phyloP scores from a whole-genome alignment of 1,140 invertebrate genomes.

The Calosoma granatense region DNA sequence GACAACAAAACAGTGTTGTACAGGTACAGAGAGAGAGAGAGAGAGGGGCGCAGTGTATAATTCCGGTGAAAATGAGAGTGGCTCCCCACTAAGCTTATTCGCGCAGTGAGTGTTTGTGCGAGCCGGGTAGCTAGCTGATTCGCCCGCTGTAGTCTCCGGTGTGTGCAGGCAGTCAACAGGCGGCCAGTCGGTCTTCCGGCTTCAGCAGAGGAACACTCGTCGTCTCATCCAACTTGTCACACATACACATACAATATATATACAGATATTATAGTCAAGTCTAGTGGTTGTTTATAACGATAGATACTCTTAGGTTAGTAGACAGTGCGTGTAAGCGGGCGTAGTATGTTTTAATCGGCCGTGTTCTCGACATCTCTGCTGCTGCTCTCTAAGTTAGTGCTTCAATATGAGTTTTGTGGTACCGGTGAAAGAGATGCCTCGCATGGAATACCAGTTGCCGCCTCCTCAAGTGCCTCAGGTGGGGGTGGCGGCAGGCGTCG shows the following conservation, averaged over 20 bases:
- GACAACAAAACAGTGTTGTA: no score
- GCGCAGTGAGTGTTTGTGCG: not conserved
- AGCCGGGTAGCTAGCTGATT: not conserved
- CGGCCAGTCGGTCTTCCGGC: not conserved
- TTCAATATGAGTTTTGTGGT: constrained; percentile 34
- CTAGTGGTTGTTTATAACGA: no score
- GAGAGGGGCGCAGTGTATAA: no score
- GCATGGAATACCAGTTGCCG: constrained; percentile 42
- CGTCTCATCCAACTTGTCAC: no score
- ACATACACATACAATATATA: no score
- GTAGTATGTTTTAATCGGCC: no score
- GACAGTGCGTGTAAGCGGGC: no score
- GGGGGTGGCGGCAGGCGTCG: constrained; percentile 66
- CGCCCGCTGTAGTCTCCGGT: not conserved
- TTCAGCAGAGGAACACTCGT: not conserved
- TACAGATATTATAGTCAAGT: no score
- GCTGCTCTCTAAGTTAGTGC: no score
- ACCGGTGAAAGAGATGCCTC: constrained; percentile 27
- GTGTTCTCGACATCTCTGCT: no score
- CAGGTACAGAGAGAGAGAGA: no score
- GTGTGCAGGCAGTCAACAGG: not conserved
- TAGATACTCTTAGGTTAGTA: no score
- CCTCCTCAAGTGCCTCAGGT: constrained; percentile 16
- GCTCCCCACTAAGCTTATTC: not conserved
- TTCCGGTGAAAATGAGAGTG: not conserved